Evolutionary conservation across 2,888 invertebrate species (phyloP).

Genomic region (Tachystola acroxantha): DNA sequence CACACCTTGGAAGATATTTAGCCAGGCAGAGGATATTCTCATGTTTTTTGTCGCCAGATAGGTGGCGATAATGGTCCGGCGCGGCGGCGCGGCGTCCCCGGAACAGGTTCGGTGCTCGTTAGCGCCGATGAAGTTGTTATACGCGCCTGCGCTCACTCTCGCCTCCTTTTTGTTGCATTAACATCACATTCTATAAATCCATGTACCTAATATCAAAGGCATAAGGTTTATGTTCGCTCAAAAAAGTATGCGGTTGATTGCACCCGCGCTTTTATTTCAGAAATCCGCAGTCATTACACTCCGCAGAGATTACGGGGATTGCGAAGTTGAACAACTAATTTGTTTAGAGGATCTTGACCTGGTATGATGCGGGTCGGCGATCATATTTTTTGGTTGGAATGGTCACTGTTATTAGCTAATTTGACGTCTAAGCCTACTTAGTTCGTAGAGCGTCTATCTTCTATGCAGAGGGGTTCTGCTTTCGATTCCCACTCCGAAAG

Average conservation of each 20-base stretch:
- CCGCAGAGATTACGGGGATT: background rate
- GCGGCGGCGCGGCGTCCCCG: constrained; percentile 22
- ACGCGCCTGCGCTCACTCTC: constrained; percentile 54
- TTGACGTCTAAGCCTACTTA: no score
- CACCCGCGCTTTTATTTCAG: background rate
- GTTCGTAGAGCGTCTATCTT: no score
- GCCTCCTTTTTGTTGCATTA: constrained; percentile 40
- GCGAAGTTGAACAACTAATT: background rate
- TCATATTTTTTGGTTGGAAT: no score
- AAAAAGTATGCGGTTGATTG: no score
- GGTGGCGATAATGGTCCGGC: constrained; percentile 24
- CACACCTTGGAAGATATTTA: no score
- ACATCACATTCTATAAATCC: background rate
- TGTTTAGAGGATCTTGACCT: background rate
- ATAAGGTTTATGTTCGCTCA: no score
- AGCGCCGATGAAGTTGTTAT: constrained; percentile 72
- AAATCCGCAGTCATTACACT: background rate
- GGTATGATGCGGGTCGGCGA: no score
- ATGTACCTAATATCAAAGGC: no score
- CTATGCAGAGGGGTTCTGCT: no score
- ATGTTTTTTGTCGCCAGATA: constrained; percentile 16
- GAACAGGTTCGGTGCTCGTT: constrained; percentile 52
- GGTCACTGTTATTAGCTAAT: no score
- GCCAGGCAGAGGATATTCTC: no score
- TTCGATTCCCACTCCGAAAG: no score